These are phyloP conservation scores for Pollenia griseotomentosa DNA, from an alignment of 2,888 invertebrate genomes.

Conservation along the genomic window DNA sequence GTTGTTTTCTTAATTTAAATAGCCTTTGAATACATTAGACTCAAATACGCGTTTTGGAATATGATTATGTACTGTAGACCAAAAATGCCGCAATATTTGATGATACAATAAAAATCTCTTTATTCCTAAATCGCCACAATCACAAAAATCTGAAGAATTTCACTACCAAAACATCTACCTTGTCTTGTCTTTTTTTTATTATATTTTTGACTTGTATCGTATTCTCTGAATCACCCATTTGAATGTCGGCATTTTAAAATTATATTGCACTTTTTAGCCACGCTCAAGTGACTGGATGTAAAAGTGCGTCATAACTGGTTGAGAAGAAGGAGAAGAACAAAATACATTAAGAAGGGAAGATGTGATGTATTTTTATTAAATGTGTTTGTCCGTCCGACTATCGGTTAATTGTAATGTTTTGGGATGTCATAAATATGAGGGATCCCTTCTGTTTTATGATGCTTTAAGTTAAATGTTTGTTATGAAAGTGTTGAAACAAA, in stretches of 20 bases:
- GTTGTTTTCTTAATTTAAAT: slow-evolving; percentile 54
- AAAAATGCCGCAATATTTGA: slow-evolving; percentile 74
- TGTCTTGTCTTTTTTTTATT: slow-evolving; percentile 52
- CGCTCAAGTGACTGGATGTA: slow-evolving; percentile 73
- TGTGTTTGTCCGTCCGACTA: slow-evolving; percentile 52
- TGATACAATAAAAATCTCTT: slow-evolving; percentile 68
- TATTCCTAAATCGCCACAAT: slow-evolving; percentile 58
- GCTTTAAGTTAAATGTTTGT: slow-evolving; percentile 61
- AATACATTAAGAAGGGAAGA: slow-evolving; percentile 21
- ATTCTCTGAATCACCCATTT: slow-evolving; percentile 75
- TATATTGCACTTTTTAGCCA: slow-evolving; percentile 83
- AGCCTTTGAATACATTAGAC: slow-evolving; percentile 62
- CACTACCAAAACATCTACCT: slow-evolving; percentile 36
- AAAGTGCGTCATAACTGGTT: slow-evolving; percentile 68
- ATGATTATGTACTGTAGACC: slow-evolving; percentile 9
- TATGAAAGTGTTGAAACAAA: slow-evolving; percentile 65
- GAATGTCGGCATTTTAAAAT: slow-evolving; percentile 81
- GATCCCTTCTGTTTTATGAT: slow-evolving; percentile 70
- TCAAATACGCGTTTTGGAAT: slow-evolving; percentile 36
- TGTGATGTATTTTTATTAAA: slow-evolving; percentile 21
- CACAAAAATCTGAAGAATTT: slow-evolving; percentile 61
- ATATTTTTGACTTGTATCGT: background rate
- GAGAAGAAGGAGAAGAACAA: slow-evolving; percentile 42
- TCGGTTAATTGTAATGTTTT: slow-evolving; percentile 69
- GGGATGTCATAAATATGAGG: slow-evolving; percentile 78